Evolutionary conservation across 2,888 invertebrate species (phyloP), one percentile per base, ranked within the genome.

Genomic region (Sphaerophoria taeniata): DNA sequence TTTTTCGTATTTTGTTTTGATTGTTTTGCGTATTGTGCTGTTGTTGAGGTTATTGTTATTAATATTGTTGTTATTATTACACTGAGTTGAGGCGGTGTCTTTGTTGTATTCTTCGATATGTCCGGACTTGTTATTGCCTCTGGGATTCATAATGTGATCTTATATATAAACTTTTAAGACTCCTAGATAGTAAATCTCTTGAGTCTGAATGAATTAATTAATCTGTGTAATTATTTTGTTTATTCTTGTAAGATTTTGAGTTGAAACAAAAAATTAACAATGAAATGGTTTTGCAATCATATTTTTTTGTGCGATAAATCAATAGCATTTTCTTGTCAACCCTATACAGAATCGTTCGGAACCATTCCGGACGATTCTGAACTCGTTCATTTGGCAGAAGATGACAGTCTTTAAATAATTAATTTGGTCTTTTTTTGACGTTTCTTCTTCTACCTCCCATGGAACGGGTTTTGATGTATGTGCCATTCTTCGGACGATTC

Each of bases 91-190:
- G 55, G 33, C 3, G 4, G 9, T 12, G 34, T 3, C 34, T 39
- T 63, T 73, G 12, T 63, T 45, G 39, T 55, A 16, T 36, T 60
- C 51, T n/a, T 45, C 2, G 31, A 60, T 14, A 36, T 58, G 60
- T 31, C 11, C 33, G 11, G 47, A 47, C 14, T 63, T 63, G 14
- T 11, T 7, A 43, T 67, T 51, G 11, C n/a, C 53, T 16, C 34
- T 36, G 7, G 34, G 36, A 65, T 49, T 51, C 49, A 63, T 63
- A 11, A 34, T 61, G 45, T 61, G 0, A 58, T 39, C 34, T 56
- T 12, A 45, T 6, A 92, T 91, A 39, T 60, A 3, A 24, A 6
- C 24, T 43, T 60, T 60, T 2, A 43, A 60, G 14, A 16, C 11
- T 24, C 6, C 2, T 5, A 16, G 24, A 14, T 7, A 6, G 9